Percentiles rank a stretch among this genome's conserved stretches.
phyloP scores from a whole-genome alignment of 1,140 invertebrate genomes.

The Bicyclus anynana region DNA sequence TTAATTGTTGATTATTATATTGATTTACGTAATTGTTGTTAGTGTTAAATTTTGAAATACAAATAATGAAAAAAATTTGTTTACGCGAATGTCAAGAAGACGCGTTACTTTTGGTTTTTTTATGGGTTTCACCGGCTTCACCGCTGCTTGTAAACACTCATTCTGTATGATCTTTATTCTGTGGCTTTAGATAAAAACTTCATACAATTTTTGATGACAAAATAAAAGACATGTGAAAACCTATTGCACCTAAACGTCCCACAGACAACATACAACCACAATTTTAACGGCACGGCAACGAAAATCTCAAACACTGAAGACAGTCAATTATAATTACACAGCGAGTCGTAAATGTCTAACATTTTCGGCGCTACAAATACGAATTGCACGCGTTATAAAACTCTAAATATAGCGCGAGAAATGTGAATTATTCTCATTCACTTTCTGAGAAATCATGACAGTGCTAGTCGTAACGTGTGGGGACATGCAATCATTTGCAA shows the following conservation, averaged over 20 bases:
- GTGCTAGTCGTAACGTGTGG: neutral
- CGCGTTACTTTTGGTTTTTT: too few species aligned
- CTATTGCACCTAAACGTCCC: neutral
- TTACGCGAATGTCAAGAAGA: too few species aligned
- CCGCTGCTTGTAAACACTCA: too few species aligned
- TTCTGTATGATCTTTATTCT: too few species aligned
- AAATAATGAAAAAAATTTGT: too few species aligned
- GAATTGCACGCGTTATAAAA: slow-evolving; percentile 12
- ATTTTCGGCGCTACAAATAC: slow-evolving; percentile 12
- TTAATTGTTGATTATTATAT: too few species aligned
- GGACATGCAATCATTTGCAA: slow-evolving; percentile 8
- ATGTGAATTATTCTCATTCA: slow-evolving; percentile 8
- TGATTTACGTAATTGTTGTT: too few species aligned
- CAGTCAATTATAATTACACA: slow-evolving; percentile 9
- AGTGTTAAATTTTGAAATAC: too few species aligned
- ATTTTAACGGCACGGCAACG: slow-evolving; percentile 9
- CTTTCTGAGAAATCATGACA: slow-evolving; percentile 14
- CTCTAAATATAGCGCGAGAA: slow-evolving; percentile 10
- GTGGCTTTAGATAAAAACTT: too few species aligned
- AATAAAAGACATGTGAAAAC: too few species aligned
- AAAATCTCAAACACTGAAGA: slow-evolving; percentile 8
- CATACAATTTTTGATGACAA: too few species aligned
- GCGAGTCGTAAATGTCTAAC: slow-evolving; percentile 7
- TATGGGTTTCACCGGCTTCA: too few species aligned
- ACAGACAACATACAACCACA: neutral